phyloP scores from a whole-genome alignment of 2,113 vertebrate genomes.

The Alexandromys fortis region DNA sequence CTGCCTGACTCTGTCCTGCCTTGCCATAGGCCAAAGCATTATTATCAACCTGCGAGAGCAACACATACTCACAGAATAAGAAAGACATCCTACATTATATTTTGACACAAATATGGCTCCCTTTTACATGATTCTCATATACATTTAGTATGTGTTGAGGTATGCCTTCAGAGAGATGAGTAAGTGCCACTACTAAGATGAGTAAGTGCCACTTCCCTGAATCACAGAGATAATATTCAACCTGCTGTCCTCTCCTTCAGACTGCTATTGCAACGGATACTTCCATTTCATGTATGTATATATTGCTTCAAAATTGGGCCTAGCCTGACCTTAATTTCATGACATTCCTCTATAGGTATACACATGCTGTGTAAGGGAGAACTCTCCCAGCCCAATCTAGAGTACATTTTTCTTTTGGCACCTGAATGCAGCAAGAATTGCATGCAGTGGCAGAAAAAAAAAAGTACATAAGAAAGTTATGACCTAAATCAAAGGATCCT shows the following conservation, averaged over 20 bases:
- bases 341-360: neutral
- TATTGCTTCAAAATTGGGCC: neutral
- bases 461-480: neutral
- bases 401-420: neutral
- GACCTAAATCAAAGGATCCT: fast-evolving
- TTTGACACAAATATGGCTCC: neutral
- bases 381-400: neutral
- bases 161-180: neutral
- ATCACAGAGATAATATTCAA: neutral
- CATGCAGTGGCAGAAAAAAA: neutral
- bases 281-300: neutral
- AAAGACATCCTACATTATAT: no score
- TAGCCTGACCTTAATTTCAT: neutral
- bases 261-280: neutral
- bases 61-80: no score
- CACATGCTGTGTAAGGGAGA: neutral
- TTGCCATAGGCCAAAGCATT: no score
- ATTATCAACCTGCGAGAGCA: no score
- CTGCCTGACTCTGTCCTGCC: no score
- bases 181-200: neutral
- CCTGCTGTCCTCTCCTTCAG: neutral
- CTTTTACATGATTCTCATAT: neutral
- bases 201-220: neutral
- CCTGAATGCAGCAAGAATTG: neutral
- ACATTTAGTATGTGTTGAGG: no score